Percentiles rank a stretch among this genome's conserved stretches.
Conservation (phyloP, 2,888 invertebrate genomes). For the Catocala fraxini region DNA sequence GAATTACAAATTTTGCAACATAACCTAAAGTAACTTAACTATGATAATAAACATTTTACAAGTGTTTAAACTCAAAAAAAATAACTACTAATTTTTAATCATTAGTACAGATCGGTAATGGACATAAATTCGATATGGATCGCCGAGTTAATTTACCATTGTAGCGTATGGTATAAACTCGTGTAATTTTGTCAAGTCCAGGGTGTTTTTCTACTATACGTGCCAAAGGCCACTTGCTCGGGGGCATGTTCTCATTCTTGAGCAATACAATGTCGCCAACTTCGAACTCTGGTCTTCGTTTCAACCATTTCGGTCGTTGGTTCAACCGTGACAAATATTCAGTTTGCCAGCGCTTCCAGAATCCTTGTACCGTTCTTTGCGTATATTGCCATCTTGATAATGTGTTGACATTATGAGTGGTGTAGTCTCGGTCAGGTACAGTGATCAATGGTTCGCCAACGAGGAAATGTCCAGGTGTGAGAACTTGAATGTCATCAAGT, state of each 20-base stretch:
- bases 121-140: constrained; percentile 3
- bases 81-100: no score
- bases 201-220: constrained; percentile 32
- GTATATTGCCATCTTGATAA: constrained; percentile 39
- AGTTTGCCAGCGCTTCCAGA: constrained; percentile 42
- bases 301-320: constrained; percentile 37
- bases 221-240: constrained; percentile 37
- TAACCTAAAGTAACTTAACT: no score
- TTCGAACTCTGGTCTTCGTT: constrained; percentile 13
- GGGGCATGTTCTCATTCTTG: constrained; percentile 32
- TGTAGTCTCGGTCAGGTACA: constrained; percentile 8
- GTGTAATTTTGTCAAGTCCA: constrained; percentile 17
- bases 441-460: constrained; percentile 33
- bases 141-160: background rate
- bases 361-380: constrained; percentile 33
- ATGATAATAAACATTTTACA: no score
- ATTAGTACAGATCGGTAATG: background rate
- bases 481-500: constrained; percentile 18
- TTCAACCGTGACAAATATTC: constrained; percentile 42
- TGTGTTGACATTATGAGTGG: constrained; percentile 14
- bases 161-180: constrained; percentile 6
- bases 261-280: constrained; percentile 40
- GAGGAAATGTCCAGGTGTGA: constrained; percentile 45
- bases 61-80: no score
- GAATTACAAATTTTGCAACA: no score